Conservation (phyloP, 1,140 invertebrate genomes). For the Tetragonula clypearis region DNA sequence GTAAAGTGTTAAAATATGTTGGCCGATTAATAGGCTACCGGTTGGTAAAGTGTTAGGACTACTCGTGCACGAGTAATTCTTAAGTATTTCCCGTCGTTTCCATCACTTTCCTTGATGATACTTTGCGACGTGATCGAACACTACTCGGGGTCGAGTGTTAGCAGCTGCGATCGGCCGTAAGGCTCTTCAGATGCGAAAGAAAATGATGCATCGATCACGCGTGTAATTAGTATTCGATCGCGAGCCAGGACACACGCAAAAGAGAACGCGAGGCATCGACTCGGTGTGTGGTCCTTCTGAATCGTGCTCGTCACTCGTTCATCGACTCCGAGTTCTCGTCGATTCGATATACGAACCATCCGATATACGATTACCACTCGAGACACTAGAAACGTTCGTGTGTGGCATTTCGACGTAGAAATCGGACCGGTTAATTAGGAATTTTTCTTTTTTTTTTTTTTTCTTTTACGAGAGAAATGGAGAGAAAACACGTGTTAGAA, state of each 20-base stretch:
- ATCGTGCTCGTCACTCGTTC: neutral
- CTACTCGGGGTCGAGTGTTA: too few relatives aligned
- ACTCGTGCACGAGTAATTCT: too few relatives aligned
- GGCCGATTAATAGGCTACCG: too few relatives aligned
- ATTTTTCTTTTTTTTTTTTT: neutral
- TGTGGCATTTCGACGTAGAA: neutral
- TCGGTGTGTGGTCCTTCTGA: conserved; percentile 16
- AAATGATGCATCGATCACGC: conserved; percentile 19
- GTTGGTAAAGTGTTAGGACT: too few relatives aligned
- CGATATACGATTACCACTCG: neutral
- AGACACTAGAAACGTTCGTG: neutral
- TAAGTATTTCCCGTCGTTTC: too few relatives aligned
- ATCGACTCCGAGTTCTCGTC: neutral
- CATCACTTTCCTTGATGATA: too few relatives aligned
- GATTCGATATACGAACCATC: neutral
- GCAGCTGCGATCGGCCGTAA: neutral
- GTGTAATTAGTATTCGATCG: conserved; percentile 26
- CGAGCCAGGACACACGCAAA: neutral
- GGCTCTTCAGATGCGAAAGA: neutral
- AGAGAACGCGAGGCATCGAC: neutral
- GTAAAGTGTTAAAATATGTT: too few relatives aligned
- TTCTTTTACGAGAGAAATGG: too few relatives aligned
- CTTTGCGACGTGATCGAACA: too few relatives aligned
- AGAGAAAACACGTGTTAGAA: too few relatives aligned
- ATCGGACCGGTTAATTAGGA: neutral